Conservation (phyloP, 2,888 invertebrate genomes). For the Vesta saturnalis region DNA sequence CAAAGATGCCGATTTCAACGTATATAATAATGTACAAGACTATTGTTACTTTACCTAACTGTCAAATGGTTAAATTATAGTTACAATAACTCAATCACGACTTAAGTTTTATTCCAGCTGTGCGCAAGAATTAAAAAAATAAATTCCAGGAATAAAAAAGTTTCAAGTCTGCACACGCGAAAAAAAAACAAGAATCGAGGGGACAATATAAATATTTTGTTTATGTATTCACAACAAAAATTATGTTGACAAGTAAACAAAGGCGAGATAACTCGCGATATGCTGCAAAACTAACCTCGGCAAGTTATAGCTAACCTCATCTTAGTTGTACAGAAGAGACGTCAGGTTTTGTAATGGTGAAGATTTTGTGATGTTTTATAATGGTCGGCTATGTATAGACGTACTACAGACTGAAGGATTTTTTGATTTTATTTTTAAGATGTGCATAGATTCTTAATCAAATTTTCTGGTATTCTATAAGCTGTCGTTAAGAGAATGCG, state of each 20-base stretch:
- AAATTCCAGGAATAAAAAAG: slow-evolving; percentile 60
- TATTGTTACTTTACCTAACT: slow-evolving; percentile 30
- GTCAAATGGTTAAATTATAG: slow-evolving; percentile 46
- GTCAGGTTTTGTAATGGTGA: slow-evolving; percentile 25
- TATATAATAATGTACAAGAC: slow-evolving; percentile 31
- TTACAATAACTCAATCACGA: slow-evolving; percentile 63
- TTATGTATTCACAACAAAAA: slow-evolving; percentile 64
- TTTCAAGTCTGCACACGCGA: slow-evolving; percentile 51
- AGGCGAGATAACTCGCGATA: slow-evolving; percentile 64
- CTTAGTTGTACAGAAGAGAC: slow-evolving; percentile 52
- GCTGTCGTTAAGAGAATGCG: slow-evolving; percentile 60
- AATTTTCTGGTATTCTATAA: slow-evolving; percentile 61
- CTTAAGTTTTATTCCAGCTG: slow-evolving; percentile 57
- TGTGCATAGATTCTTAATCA: slow-evolving; percentile 63
- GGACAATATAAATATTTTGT: slow-evolving; percentile 65
- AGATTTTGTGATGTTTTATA: slow-evolving; percentile 21
- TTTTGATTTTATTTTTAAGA: slow-evolving; percentile 57
- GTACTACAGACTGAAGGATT: slow-evolving; percentile 60
- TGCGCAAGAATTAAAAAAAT: slow-evolving; percentile 57
- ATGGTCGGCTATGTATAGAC: slow-evolving; percentile 59
- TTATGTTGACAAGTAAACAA: slow-evolving; percentile 65
- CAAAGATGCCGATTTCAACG: slow-evolving; percentile 4
- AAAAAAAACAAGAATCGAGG: slow-evolving; percentile 60
- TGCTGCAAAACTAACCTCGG: slow-evolving; percentile 61
- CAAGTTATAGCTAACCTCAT: slow-evolving; percentile 63